phyloP scores from a whole-genome alignment of 2,888 invertebrate species.

The Theodoxus fluviatilis region DNA sequence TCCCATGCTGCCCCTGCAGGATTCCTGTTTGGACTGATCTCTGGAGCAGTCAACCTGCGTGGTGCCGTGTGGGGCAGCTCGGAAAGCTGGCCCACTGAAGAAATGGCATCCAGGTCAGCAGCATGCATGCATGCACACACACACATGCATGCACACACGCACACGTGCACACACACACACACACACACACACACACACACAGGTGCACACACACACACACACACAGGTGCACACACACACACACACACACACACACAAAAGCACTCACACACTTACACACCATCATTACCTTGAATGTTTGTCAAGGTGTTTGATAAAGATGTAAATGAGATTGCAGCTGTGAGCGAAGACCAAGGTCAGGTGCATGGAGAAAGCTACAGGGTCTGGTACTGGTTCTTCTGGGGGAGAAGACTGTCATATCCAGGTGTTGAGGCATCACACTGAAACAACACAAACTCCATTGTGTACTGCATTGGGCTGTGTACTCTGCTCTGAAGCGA shows the following conservation, averaged over 20 bases:
- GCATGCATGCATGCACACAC: too few relatives aligned
- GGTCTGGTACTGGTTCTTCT: too few relatives aligned
- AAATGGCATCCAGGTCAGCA: constrained; percentile 49
- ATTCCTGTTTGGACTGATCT: constrained; percentile 73
- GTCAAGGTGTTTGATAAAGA: too few relatives aligned
- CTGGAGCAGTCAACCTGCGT: constrained; percentile 41
- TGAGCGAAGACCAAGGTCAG: too few relatives aligned
- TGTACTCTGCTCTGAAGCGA: too few relatives aligned
- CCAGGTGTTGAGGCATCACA: too few relatives aligned
- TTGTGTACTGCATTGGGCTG: too few relatives aligned
- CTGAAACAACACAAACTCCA: too few relatives aligned
- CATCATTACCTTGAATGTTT: not conserved
- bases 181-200: constrained; percentile 14
- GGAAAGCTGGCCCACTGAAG: constrained; percentile 46
- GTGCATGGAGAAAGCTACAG: too few relatives aligned
- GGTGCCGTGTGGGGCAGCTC: constrained; percentile 50
- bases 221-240: not conserved
- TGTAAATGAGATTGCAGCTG: too few relatives aligned
- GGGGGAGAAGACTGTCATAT: too few relatives aligned
- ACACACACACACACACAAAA: constrained; percentile 4
- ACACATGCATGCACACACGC: too few relatives aligned
- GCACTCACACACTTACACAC: not conserved
- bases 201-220: constrained; percentile 8
- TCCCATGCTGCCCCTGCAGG: constrained; percentile 59
- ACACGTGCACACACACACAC: constrained; percentile 7